phyloP scores from a whole-genome alignment of 2,888 invertebrate genomes.

The Drosophila meridiana region DNA sequence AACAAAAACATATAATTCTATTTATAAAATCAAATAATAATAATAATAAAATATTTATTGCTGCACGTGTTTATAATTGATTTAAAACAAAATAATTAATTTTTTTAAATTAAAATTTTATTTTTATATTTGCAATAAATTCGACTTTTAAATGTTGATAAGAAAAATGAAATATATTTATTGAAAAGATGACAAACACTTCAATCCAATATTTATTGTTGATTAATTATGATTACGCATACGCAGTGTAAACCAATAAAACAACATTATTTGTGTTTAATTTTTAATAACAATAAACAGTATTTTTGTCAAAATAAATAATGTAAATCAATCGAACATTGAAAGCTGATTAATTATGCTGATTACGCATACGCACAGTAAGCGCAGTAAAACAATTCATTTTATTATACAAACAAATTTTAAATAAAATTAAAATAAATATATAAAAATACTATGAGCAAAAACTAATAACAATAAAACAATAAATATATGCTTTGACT shows the following conservation, averaged over 20 bases:
- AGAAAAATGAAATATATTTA: not conserved
- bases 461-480: not conserved
- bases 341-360: not conserved
- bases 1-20: not conserved
- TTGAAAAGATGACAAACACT: not conserved
- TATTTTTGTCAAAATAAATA: not conserved
- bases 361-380: conserved; percentile 5
- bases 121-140: not conserved
- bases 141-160: not conserved
- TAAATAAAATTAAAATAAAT: not conserved
- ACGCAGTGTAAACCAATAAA: not conserved
- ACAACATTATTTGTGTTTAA: not conserved
- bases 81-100: no score
- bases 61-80: not conserved
- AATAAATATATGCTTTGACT: no score
- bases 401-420: not conserved
- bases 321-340: not conserved
- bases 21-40: not conserved
- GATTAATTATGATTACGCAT: conserved; percentile 4
- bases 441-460: not conserved
- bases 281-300: not conserved
- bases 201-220: not conserved
- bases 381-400: not conserved
- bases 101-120: no score
- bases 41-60: not conserved